Evolutionary conservation across 2,888 invertebrate species (phyloP), one percentile per base, ranked within the genome.

Genomic region (Spatulosminthurus flaviceps): DNA sequence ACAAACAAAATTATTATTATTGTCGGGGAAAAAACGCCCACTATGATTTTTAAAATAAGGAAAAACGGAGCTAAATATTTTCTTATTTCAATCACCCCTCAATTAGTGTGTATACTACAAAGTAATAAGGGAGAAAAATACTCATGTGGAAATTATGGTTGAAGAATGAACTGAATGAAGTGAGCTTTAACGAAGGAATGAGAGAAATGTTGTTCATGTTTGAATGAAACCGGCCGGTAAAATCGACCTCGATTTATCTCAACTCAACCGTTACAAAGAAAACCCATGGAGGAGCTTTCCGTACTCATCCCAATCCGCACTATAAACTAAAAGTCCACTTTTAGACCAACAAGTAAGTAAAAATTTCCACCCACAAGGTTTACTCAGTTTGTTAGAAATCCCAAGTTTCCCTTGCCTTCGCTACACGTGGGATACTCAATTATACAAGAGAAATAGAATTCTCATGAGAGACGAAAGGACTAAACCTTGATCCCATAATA

Each of bases 221-320:
- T 69, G 74, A n/a, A n/a, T 13, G 19, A 74, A 61, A 29, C 74
- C 74, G 74, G 74, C 60, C 74, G 74, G 74, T 74, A 74, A 61
- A 74, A 74, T 74, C 41, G 74, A 74, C 74, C 74, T 64, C 61
- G 29, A 74, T 74, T 72, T n/a, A n/a, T n/a, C 28, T 72, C 11
- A 29, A 29, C 26, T 22, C 22, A 22, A 66, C 4, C 21, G 5
- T 21, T 66, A 22, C 22, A 21, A 66, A 66, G 22, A 24, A 4
- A 24, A 4, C 26, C 67, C 28, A 11, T 19, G 19, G n/a, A n/a
- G n/a, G n/a, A n/a, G n/a, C 72, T 51, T 72, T 51, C 72, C 72
- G 72, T 72, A 72, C 51, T 51, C 16, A 2, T 51, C 9, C 9
- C 16, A 51, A 43, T 72, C 51, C 9, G 72, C 16, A 72, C 51